Evolutionary conservation across 2,113 vertebrate genomes (phyloP).

Genomic region (Noturus placidus): DNA sequence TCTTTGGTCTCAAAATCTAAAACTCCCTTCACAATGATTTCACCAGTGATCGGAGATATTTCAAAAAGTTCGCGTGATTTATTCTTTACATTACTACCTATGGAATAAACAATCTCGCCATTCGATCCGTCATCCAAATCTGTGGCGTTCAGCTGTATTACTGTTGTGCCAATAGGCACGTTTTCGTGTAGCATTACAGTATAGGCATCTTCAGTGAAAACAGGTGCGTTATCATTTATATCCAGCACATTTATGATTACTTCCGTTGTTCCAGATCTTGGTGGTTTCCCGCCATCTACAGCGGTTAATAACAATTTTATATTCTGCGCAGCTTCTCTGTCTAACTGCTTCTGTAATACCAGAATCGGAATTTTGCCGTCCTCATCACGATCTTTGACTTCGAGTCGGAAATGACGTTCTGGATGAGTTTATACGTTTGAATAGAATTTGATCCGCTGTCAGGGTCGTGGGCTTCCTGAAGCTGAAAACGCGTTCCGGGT

Average conservation of each 20-base stretch:
- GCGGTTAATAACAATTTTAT: slow-evolving; percentile 53
- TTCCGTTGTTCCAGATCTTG: slow-evolving; percentile 48
- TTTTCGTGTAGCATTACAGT: slow-evolving; percentile 50
- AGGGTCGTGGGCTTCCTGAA: slow-evolving; percentile 60
- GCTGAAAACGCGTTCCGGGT: slow-evolving; percentile 59
- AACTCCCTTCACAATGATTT: slow-evolving; percentile 44
- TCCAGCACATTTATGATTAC: slow-evolving; percentile 55
- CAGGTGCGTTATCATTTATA: slow-evolving; percentile 59
- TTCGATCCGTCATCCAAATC: slow-evolving; percentile 58
- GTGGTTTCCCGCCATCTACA: slow-evolving; percentile 56
- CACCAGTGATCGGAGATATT: slow-evolving; percentile 48
- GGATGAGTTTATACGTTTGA: slow-evolving; percentile 63
- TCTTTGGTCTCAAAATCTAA: slow-evolving; percentile 55
- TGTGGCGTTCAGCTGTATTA: slow-evolving; percentile 55
- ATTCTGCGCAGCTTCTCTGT: slow-evolving; percentile 43
- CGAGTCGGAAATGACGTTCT: slow-evolving; percentile 63
- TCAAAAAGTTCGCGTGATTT: slow-evolving; percentile 51
- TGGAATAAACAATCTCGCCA: slow-evolving; percentile 53
- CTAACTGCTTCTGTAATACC: slow-evolving; percentile 51
- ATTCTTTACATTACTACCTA: slow-evolving; percentile 39
- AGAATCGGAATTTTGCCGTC: slow-evolving; percentile 49
- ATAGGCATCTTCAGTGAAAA: slow-evolving; percentile 54
- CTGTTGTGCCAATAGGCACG: slow-evolving; percentile 36
- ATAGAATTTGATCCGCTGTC: slow-evolving; percentile 62
- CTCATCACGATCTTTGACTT: slow-evolving; percentile 57